Base-by-base conservation (phyloP, 2,113 vertebrate genomes). In the Bucco capensis region DNA sequence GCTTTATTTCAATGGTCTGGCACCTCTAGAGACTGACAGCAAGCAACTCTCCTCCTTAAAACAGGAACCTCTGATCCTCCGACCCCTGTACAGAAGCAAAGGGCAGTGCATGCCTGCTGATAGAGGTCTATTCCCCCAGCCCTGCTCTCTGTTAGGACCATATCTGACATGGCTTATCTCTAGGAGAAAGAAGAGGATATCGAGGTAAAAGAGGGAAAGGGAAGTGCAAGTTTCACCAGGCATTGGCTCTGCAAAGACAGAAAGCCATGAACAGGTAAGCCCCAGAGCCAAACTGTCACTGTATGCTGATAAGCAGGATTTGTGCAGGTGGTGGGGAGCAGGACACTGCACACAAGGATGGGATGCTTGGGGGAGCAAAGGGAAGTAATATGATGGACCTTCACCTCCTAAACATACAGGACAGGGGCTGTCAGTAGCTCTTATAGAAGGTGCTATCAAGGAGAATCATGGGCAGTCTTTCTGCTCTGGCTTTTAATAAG, bases 231-330 rank as follows among this genome's bases (percentile, higher is more conserved):
- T 86, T 89, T 75, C 57, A 75, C 17, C 27, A 56, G 50, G 35
- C 6, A 42, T 5, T 53, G 58, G 10, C 35, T 88, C 56, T 70
- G 54, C 38, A 72, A 54, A 44, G 49, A 40, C 44, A 64, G 24
- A 57, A 62, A 58, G 57, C 57, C 5, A 4, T 47, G 51, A 81
- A 44, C 19, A 47, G 70, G 50, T 8, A 76, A 19, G 19, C 56
- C 27, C 23, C n/a, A 0, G 0, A 40, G 31, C 12, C 33, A 33
- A 30, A 8, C 17, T 67, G 64, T 12, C 73, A 58, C 40, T 15
- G 2, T 2, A 23, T 30, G 12, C 44, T 30, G 44, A 80, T 53
- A 31, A 0, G 1, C 21, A 66, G 33, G 40, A 56, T 27, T 12
- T 9, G 14, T 1, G 19, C n/a, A n/a, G n/a, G 37, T 21, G 14